Base-by-base conservation (phyloP, 2,113 vertebrate species). In the Carassius gibelio region DNA sequence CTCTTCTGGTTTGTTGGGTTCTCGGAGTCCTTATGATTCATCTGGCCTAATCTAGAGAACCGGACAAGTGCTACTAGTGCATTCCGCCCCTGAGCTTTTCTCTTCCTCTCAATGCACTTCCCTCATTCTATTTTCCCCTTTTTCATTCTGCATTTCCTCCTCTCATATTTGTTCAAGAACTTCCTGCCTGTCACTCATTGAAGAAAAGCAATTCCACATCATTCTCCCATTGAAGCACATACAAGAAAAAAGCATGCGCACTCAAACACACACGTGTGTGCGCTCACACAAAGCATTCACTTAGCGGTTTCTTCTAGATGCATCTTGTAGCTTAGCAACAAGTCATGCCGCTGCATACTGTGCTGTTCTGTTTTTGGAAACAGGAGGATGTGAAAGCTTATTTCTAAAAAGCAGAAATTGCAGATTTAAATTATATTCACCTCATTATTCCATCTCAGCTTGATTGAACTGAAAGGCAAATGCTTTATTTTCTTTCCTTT, bases 261-360 rank as follows among this genome's bases (percentile, higher is more conserved):
- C 79, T 57, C 36, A 30, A 61, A 84, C 11, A 52, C 34, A 36
- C 86, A 50, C 86, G 13, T 64, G 4, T 83, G 64, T 71, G 48
- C 80, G 74, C 62, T 75, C 38, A 23, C 75, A 62, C 64, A 69
- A 45, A 78, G 55, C 87, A 75, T 45, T 68, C 75, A 77, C 91
- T 85, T 89, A 84, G 66, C 84, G 42, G 79, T 86, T 83, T 81
- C 71, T 84, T 82, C 42, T 52, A 88, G 90, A 88, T 92, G 87
- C 84, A 86, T 89, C 42, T 87, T 81, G 89, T 88, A 88, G 87
- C 89, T 90, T 89, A 88, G 87, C 90, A 89, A 90, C 89, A 79
- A 80, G 59, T 88, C 87, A 34, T 89, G 82, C 38, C 89, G 88
- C 76, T 55, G 88, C 69, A 71, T 52, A 42, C 26, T 81, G 69